These are phyloP conservation scores for Eurytoma californica DNA, from an alignment of 2,888 invertebrate species.

Conservation along the genomic window DNA sequence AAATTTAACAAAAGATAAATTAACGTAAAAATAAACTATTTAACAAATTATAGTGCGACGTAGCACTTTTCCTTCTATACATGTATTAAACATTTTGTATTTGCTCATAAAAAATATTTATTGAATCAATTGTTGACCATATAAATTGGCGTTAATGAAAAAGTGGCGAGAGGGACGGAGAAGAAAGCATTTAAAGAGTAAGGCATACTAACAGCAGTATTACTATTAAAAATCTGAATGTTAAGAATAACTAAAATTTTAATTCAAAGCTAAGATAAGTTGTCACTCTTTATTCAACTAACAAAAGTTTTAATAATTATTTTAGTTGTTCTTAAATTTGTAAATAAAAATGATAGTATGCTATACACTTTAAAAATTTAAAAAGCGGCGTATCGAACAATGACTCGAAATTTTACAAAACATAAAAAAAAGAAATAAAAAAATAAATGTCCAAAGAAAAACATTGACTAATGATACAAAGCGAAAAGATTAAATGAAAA, in stretches of 20 bases:
- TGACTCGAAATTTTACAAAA: conserved; percentile 29
- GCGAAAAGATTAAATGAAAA: conserved; percentile 41
- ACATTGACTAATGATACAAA: conserved; percentile 23
- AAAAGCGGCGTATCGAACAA: conserved; percentile 21
- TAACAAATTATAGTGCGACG: conserved; percentile 18
- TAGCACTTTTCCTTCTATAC: conserved; percentile 21
- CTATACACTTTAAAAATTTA: conserved; percentile 21
- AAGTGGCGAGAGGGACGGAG: conserved; percentile 40
- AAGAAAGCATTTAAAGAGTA: conserved; percentile 28
- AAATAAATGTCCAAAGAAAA: conserved; percentile 18
- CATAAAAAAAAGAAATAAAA: conserved; percentile 13
- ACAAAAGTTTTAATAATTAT: neutral
- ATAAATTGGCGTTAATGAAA: conserved; percentile 26
- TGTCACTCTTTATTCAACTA: no score
- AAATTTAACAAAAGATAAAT: conserved; percentile 23
- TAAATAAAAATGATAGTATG: conserved; percentile 24
- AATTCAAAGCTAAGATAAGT: no score
- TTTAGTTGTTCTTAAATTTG: conserved; percentile 1
- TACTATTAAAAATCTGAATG: no score
- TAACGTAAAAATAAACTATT: conserved; percentile 36
- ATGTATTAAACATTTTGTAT: conserved; percentile 48
- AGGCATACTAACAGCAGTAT: conserved; percentile 15
- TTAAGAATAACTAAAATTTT: neutral
- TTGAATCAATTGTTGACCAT: conserved; percentile 52
- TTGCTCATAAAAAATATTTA: conserved; percentile 51